Conservation (phyloP, 92 coral and sea anemone species). For the Parazoanthus darwini region DNA sequence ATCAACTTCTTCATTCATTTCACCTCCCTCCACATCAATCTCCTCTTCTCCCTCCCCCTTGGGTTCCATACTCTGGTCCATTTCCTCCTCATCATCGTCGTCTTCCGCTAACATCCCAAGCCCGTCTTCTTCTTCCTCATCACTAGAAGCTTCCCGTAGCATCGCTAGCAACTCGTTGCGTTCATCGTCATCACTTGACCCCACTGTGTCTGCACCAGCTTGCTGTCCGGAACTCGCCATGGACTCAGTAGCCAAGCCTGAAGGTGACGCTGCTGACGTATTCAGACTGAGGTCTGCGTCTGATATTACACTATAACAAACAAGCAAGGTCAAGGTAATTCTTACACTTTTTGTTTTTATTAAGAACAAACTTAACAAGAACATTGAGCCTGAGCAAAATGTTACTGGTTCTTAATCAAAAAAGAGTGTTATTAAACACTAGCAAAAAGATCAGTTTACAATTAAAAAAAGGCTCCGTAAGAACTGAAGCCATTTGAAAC, state of each 20-base stretch:
- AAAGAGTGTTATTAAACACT: no score
- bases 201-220: constrained; percentile 38
- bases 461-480: no score
- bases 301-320: constrained; percentile 53
- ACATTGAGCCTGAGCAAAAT: no score
- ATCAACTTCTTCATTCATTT: constrained; percentile 58
- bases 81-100: constrained; percentile 64
- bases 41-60: constrained; percentile 41
- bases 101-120: constrained; percentile 72
- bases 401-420: no score
- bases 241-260: constrained; percentile 31
- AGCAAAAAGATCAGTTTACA: no score
- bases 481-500: no score
- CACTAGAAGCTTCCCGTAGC: constrained; percentile 97
- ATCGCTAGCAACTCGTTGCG: constrained; percentile 87
- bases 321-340: background rate
- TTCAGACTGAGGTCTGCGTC: constrained; percentile 70
- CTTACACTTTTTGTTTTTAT: no score
- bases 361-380: no score
- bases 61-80: constrained; percentile 32
- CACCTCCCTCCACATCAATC: constrained; percentile 48
- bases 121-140: constrained; percentile 86
- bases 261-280: constrained; percentile 71
- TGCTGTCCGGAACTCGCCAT: constrained; percentile 46
- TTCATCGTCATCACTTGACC: constrained; percentile 79